A percentile compares a stretch with the other conserved stretches of the same genome.
Conservation (phyloP, 2,797 vertebrate species). For the Kryptolebias ocellatus region DNA sequence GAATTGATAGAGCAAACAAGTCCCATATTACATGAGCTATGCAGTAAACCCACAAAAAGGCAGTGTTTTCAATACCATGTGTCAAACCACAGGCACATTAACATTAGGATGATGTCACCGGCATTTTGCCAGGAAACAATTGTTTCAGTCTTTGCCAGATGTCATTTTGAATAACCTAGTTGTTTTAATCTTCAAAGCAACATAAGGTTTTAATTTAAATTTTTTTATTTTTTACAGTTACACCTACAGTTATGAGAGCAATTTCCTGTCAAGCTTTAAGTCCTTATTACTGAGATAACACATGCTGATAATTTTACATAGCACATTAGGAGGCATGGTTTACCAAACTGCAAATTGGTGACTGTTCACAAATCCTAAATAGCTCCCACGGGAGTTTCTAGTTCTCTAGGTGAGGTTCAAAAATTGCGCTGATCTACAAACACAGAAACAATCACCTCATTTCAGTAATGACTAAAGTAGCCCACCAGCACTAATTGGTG, state of each 20-base stretch:
- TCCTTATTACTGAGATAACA: constrained; percentile 10
- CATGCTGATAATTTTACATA: not conserved
- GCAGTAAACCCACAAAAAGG: constrained; percentile 24
- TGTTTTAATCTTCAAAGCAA: constrained; percentile 43
- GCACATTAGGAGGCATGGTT: not conserved
- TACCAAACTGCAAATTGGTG: not conserved
- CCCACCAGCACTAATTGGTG: not conserved
- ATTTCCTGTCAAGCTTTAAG: constrained; percentile 33
- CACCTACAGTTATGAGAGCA: constrained; percentile 10
- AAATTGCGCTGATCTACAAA: not conserved
- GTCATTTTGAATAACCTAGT: constrained; percentile 42
- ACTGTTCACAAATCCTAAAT: not conserved
- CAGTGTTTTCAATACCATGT: constrained; percentile 56
- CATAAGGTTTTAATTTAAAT: constrained; percentile 3
- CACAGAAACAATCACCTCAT: not conserved
- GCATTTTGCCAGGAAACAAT: constrained; percentile 56
- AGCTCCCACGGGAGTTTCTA: not conserved
- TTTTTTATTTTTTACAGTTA: constrained; percentile 4
- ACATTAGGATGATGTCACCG: constrained; percentile 73
- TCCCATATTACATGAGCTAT: constrained; percentile 35
- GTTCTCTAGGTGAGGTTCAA: not conserved
- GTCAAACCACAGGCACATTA: constrained; percentile 54
- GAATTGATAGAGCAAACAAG: constrained; percentile 42
- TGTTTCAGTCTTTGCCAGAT: constrained; percentile 26
- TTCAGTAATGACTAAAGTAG: not conserved